Evolutionary conservation across 1,140 invertebrate species (phyloP).

Genomic region (Drosophila ogumai): DNA sequence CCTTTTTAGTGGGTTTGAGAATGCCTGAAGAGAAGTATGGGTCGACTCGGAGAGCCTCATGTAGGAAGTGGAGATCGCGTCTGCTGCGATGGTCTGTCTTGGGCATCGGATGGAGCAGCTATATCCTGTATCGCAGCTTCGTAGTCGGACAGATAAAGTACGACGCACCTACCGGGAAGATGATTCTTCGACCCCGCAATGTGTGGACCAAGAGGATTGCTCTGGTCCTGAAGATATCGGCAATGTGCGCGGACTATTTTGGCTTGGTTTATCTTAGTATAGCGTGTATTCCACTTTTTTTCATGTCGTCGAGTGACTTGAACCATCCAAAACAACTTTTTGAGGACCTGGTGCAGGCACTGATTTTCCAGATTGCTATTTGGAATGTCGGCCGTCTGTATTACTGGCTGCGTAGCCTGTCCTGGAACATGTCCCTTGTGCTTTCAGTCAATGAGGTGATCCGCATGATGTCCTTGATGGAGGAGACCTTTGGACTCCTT

Average conservation of each 20-base stretch:
- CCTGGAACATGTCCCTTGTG: constrained; percentile 12
- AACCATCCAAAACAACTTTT: too few relatives aligned
- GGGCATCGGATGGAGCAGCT: neutral
- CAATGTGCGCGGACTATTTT: neutral
- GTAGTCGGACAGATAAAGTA: constrained; percentile 2
- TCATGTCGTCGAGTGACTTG: too few relatives aligned
- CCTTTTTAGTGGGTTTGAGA: neutral
- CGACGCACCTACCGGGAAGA: neutral
- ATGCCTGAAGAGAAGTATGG: constrained; percentile 3
- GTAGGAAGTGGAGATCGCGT: neutral
- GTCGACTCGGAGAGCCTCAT: neutral
- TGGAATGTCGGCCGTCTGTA: constrained; percentile 1
- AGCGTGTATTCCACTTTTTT: neutral
- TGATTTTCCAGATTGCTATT: neutral
- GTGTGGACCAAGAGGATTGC: neutral
- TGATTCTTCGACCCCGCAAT: neutral
- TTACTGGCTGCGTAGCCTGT: constrained; percentile 3
- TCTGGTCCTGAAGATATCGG: neutral
- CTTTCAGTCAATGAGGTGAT: constrained; percentile 13
- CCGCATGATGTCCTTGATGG: neutral
- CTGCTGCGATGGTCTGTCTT: neutral
- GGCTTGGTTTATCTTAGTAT: fast-evolving
- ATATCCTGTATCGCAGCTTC: constrained; percentile 6
- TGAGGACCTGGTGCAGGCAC: neutral
- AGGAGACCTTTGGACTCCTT: neutral